phyloP scores from a whole-genome alignment of 2,113 vertebrate species.

The Lathamus discolor region DNA sequence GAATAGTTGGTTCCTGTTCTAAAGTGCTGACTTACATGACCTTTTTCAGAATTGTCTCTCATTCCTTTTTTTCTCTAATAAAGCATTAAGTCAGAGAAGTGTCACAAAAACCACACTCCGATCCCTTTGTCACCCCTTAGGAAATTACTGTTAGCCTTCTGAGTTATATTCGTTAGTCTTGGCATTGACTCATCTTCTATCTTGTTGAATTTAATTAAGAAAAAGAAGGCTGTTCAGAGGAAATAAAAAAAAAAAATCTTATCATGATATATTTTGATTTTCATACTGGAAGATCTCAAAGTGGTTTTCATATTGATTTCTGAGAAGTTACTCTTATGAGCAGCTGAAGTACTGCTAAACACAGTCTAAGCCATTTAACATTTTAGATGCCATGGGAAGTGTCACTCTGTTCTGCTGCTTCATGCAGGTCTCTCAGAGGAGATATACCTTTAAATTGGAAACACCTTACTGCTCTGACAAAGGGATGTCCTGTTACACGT shows the following conservation, averaged over 20 bases:
- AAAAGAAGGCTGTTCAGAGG: background rate
- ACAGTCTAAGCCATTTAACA: background rate
- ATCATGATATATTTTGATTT: background rate
- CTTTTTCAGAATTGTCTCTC: background rate
- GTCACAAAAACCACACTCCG: background rate
- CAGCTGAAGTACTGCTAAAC: background rate
- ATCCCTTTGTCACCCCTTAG: background rate
- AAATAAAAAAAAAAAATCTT: background rate
- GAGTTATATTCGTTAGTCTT: background rate
- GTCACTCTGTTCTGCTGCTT: rapidly evolving
- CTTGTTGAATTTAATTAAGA: background rate
- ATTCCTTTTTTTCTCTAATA: background rate
- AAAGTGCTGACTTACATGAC: background rate
- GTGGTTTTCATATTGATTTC: background rate
- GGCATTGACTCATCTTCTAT: background rate
- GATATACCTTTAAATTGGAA: background rate
- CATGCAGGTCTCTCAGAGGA: background rate
- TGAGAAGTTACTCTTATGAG: background rate
- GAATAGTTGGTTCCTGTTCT: background rate
- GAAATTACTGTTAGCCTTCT: background rate
- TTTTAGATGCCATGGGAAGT: background rate
- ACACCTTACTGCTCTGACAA: background rate
- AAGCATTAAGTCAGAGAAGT: background rate
- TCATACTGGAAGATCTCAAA: background rate
- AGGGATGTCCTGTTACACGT: background rate